Conservation (phyloP, 2,888 invertebrate genomes). For the Pyralis farinalis region DNA sequence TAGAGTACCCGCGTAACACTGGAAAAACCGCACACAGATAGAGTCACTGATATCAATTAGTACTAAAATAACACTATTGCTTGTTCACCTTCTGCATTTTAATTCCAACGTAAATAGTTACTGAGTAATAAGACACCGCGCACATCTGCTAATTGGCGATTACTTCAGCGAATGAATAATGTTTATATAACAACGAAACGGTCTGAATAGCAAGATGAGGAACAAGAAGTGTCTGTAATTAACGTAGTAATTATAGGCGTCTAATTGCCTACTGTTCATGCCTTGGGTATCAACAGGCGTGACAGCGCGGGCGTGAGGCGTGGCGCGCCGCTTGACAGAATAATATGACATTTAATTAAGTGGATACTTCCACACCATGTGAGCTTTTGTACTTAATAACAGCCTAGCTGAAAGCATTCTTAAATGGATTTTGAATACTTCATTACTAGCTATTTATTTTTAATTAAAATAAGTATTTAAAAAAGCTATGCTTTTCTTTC, state of each 20-base stretch:
- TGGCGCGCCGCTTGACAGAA: slow-evolving; percentile 36
- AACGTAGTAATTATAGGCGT: slow-evolving; percentile 77
- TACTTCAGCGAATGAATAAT: slow-evolving; percentile 54
- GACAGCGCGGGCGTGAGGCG: slow-evolving; percentile 60
- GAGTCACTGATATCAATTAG: too few species aligned
- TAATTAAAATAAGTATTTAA: too few species aligned
- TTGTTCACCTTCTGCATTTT: too few species aligned
- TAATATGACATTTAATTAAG: slow-evolving; percentile 66
- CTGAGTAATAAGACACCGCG: slow-evolving; percentile 51
- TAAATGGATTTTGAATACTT: too few species aligned
- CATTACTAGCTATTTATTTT: too few species aligned
- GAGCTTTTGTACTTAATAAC: not conserved
- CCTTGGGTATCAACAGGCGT: slow-evolving; percentile 67
- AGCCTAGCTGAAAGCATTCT: not conserved
- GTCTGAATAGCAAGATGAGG: slow-evolving; percentile 63
- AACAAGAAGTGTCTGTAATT: slow-evolving; percentile 72
- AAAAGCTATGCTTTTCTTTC: too few species aligned
- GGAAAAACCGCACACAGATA: too few species aligned
- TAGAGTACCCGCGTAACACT: too few species aligned
- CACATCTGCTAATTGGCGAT: slow-evolving; percentile 56
- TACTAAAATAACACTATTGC: too few species aligned
- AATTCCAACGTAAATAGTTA: slow-evolving; percentile 20
- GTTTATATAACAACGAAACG: slow-evolving; percentile 66
- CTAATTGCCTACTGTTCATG: slow-evolving; percentile 74
- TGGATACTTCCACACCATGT: slow-evolving; percentile 31